A percentile compares a stretch with the other conserved stretches of the same genome.
phyloP scores from a whole-genome alignment of 1,140 invertebrate species.

The Hycleus cichorii region DNA sequence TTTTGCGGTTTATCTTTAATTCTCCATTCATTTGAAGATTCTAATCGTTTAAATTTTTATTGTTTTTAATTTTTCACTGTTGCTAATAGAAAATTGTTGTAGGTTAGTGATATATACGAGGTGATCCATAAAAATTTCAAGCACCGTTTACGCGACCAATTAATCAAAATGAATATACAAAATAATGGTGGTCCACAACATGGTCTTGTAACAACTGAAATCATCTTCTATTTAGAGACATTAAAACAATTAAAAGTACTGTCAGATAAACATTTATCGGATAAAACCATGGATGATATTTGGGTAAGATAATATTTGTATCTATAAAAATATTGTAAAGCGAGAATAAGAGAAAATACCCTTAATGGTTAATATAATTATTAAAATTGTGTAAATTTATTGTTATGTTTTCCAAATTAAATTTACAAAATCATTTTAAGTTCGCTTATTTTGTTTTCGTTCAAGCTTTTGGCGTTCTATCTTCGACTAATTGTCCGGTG shows the following conservation, averaged over 20 bases:
- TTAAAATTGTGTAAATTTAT: too few species aligned
- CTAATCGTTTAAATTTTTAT: too few species aligned
- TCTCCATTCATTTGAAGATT: too few species aligned
- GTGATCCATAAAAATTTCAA: slow-evolving; percentile 84
- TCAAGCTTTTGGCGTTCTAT: too few species aligned
- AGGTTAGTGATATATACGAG: slow-evolving; percentile 66
- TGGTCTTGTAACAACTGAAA: slow-evolving; percentile 89
- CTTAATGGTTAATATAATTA: too few species aligned
- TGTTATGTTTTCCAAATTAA: too few species aligned
- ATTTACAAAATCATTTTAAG: too few species aligned
- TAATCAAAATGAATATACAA: slow-evolving; percentile 79
- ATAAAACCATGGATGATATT: slow-evolving; percentile 71
- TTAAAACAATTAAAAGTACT: slow-evolving; percentile 78
- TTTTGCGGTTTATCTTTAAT: too few species aligned
- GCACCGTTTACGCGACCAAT: slow-evolving; percentile 72
- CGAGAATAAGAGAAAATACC: too few species aligned
- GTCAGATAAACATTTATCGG: slow-evolving; percentile 61
- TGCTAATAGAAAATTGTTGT: slow-evolving; percentile 14
- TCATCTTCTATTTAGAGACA: slow-evolving; percentile 92
- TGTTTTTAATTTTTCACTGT: too few species aligned
- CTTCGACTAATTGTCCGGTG: neutral
- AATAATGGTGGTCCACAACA: slow-evolving; percentile 95
- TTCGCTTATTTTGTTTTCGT: too few species aligned
- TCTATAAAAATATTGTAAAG: too few species aligned
- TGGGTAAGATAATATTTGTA: slow-evolving; percentile 55